Evolutionary conservation across 2,113 vertebrate species (phyloP), one percentile per base, ranked within the genome.

Genomic region (Merops nubicus): DNA sequence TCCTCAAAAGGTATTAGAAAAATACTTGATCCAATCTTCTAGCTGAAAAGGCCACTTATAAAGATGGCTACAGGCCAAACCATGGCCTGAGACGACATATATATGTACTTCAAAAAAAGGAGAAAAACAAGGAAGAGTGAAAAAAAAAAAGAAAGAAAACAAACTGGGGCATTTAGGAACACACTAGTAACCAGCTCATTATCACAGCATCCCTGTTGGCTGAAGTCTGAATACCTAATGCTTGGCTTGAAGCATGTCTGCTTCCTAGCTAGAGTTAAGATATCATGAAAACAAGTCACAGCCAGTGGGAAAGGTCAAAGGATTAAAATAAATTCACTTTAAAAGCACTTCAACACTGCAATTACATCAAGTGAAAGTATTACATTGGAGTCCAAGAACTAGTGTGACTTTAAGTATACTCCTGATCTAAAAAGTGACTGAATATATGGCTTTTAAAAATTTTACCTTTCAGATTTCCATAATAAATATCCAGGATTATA

Each of bases 311-410:
- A 96, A 96, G 81, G 95, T 92, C 68, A 92, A 90, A 77, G 54
- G 40, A 94, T 76, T 92, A 79, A 92, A 95, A 94, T 91, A 94
- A 94, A 80, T 53, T 36, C 47, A 60, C 33, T 77, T 91, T 73
- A 59, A 97, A 91, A 94, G 76, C 81, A 91, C 57, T 22, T 54
- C 31, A 69, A 74, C 28, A 64, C 15, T 4, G 11, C 60, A 94
- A 77, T 82, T 85, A 78, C 54, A 85, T 60, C n/a, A 79, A 92
- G 50, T 23, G 25, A 33, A 95, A 54, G 13, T 53, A 76, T 15
- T 53, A 89, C 56, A 67, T 1, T 48, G 34, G n/a, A 91, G 59
- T 75, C 40, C 42, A 89, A 64, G 51, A 94, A 83, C 40, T 36
- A 63, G 7, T 26, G 5, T 5, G 5, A 77, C 62, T 90, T 65